Evolutionary conservation across 1,140 invertebrate species (phyloP).

Genomic region (Hyles euphorbiae): DNA sequence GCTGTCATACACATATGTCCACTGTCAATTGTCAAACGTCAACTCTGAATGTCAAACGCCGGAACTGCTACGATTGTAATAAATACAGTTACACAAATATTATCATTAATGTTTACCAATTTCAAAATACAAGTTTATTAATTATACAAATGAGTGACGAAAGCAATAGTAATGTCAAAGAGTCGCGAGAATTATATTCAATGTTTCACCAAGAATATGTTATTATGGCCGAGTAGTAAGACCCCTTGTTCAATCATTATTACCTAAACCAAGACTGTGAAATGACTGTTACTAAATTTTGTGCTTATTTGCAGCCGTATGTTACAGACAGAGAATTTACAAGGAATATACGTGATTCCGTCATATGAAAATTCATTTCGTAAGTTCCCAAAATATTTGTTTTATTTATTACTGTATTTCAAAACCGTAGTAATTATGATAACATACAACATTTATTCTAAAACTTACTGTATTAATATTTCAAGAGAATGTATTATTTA

Average conservation of each 20-base stretch:
- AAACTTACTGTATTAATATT: no score
- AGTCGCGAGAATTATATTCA: slow-evolving; percentile 57
- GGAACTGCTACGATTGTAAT: no score
- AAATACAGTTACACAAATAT: no score
- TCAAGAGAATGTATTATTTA: no score
- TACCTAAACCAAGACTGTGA: slow-evolving; percentile 2
- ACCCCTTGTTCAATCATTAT: neutral
- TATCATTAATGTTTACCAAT: no score
- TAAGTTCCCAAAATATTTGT: slow-evolving; percentile 66
- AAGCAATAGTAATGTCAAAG: slow-evolving; percentile 36
- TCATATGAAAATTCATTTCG: slow-evolving; percentile 86
- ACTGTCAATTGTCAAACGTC: no score
- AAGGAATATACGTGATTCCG: slow-evolving; percentile 94
- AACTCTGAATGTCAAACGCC: no score
- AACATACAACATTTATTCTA: no score
- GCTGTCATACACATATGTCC: no score
- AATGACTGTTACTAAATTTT: neutral
- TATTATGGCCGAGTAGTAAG: slow-evolving; percentile 71
- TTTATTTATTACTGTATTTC: neutral
- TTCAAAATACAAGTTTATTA: no score
- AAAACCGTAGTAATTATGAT: neutral
- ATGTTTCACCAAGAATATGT: slow-evolving; percentile 65
- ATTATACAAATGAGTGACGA: slow-evolving; percentile 39
- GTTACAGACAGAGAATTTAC: slow-evolving; percentile 88
- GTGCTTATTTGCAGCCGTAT: slow-evolving; percentile 83